Conservation (phyloP, 2,797 vertebrate genomes). For the Natrix natrix region DNA sequence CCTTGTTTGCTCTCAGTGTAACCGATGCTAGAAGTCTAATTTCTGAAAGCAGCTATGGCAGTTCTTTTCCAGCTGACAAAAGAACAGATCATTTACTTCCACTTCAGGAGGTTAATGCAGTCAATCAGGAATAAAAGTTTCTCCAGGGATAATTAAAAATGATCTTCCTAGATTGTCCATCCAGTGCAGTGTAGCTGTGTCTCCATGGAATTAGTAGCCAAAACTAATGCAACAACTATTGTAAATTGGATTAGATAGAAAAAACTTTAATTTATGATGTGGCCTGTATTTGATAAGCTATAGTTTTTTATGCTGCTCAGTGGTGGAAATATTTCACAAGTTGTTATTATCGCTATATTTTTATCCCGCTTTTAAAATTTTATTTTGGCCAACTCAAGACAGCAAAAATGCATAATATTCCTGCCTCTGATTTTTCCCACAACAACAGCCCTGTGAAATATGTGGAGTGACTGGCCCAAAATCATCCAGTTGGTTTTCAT, state of each 20-base stretch:
- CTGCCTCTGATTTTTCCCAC: neutral
- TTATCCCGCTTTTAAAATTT: neutral
- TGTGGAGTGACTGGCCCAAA: neutral
- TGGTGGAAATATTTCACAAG: neutral
- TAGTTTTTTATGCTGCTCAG: neutral
- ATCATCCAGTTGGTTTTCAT: neutral
- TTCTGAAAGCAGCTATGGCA: neutral
- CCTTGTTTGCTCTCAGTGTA: slow-evolving; percentile 10
- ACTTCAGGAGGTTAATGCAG: neutral
- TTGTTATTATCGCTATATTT: neutral
- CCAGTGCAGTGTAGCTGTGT: neutral
- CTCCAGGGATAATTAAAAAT: neutral
- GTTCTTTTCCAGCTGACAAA: neutral
- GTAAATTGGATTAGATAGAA: neutral
- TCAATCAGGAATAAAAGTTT: neutral
- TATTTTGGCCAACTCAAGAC: neutral
- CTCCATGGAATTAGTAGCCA: neutral
- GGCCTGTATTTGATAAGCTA: neutral
- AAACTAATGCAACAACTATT: neutral
- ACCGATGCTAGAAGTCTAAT: neutral
- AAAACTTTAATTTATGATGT: neutral
- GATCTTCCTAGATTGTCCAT: neutral
- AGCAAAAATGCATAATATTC: neutral
- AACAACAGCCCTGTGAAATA: neutral
- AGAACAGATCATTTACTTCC: neutral